phyloP scores from a whole-genome alignment of 2,113 vertebrate genomes.

The Callopanchax toddi region DNA sequence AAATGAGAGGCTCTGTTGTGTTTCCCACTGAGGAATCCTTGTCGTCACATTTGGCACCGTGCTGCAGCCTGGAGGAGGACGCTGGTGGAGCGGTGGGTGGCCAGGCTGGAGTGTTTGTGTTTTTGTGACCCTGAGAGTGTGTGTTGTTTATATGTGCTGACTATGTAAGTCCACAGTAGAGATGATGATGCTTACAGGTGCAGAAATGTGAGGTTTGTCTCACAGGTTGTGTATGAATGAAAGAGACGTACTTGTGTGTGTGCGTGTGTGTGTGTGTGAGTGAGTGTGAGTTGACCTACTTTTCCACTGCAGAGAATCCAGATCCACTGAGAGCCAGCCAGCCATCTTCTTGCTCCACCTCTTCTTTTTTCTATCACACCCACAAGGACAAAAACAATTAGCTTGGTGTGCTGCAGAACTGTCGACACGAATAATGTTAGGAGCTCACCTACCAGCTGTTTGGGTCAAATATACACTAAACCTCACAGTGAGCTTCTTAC shows the following conservation, averaged over 20 bases:
- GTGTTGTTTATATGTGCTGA: constrained; percentile 20
- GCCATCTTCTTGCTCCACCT: background rate
- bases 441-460: background rate
- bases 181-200: constrained; percentile 34
- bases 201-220: constrained; percentile 20
- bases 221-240: constrained; percentile 41
- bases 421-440: background rate
- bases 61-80: constrained; percentile 48
- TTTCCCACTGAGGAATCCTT: constrained; percentile 50
- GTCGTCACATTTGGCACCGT: constrained; percentile 37
- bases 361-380: background rate
- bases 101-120: constrained; percentile 21
- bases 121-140: constrained; percentile 12
- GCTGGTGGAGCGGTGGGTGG: constrained; percentile 34
- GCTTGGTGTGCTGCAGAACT: background rate
- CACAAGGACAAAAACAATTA: constrained; percentile 2
- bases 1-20: constrained; percentile 18
- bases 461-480: background rate
- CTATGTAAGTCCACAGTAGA: constrained; percentile 15
- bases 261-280: constrained; percentile 1
- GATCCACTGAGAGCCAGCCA: constrained; percentile 15
- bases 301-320: constrained; percentile 34
- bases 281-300: constrained; percentile 51
- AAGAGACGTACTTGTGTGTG: background rate
- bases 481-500: too few species aligned